A percentile compares a stretch with the other conserved stretches of the same genome.
These are phyloP conservation scores for Drosophila micromelanica DNA, from an alignment of 1,140 invertebrate genomes.

Conservation along the genomic window DNA sequence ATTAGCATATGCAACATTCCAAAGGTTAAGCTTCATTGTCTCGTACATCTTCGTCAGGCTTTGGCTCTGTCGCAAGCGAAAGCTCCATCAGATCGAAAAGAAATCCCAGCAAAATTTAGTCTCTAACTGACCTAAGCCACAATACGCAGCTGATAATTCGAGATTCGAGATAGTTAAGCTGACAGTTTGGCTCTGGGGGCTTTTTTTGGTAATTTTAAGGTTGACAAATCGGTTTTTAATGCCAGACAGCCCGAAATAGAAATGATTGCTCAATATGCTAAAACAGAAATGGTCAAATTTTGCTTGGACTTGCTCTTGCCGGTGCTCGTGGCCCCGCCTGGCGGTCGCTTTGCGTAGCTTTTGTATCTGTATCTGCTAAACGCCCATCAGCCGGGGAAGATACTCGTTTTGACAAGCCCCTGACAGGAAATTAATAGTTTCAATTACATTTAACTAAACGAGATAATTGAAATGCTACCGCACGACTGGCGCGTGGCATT, in stretches of 20 bases:
- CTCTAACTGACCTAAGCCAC: constrained; percentile 50
- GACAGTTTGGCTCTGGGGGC: constrained; percentile 10
- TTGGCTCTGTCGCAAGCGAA: constrained; percentile 1
- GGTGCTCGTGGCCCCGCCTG: constrained; percentile 16
- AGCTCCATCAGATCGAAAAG: neutral
- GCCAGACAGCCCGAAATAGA: constrained; percentile 39
- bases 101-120: neutral
- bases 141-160: constrained; percentile 33
- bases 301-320: neutral
- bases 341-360: neutral
- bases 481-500: constrained; percentile 57
- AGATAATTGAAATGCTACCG: constrained; percentile 36
- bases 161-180: constrained; percentile 15
- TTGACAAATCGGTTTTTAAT: constrained; percentile 56
- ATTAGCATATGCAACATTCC: neutral
- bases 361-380: constrained; percentile 14
- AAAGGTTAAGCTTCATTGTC: neutral
- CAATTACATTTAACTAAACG: constrained; percentile 46
- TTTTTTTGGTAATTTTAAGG: constrained; percentile 20
- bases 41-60: constrained; percentile 46
- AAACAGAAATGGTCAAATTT: constrained; percentile 58
- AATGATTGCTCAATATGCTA: constrained; percentile 23
- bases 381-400: constrained; percentile 11
- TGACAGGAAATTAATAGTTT: constrained; percentile 63
- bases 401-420: constrained; percentile 33